A percentile compares a stretch with the other conserved stretches of the same genome.
Conservation (phyloP, 2,888 invertebrate genomes). For the Melanostoma scalare region DNA sequence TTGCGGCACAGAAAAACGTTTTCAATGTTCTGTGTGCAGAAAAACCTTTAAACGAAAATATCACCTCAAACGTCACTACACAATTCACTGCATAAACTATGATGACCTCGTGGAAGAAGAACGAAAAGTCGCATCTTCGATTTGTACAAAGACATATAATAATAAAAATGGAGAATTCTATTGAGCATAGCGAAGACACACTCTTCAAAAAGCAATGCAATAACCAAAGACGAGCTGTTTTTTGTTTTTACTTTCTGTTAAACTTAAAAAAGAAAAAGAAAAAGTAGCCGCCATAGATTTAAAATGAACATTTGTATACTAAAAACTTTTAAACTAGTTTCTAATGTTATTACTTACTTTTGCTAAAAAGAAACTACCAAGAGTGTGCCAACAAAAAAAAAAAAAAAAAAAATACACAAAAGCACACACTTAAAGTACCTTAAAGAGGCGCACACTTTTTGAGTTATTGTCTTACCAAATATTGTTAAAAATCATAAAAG, state of each 20-base stretch:
- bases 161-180: conserved; percentile 32
- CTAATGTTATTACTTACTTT: background rate
- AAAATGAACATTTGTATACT: background rate
- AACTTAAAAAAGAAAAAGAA: background rate
- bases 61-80: conserved; percentile 79
- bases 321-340: background rate
- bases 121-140: conserved; percentile 32
- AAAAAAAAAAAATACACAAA: conserved; percentile 1
- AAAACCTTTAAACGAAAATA: conserved; percentile 79
- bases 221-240: conserved; percentile 19
- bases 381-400: conserved; percentile 56
- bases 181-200: background rate
- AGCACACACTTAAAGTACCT: conserved; percentile 40
- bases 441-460: conserved; percentile 43
- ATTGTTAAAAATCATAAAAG: conserved; percentile 44
- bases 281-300: conserved; percentile 10
- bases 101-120: conserved; percentile 74
- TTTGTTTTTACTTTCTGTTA: background rate
- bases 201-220: conserved; percentile 7
- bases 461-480: conserved; percentile 13
- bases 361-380: conserved; percentile 16
- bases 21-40: conserved; percentile 78
- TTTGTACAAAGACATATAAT: background rate
- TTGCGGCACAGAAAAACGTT: conserved; percentile 78
- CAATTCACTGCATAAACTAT: conserved; percentile 77